Conservation (phyloP, 2,797 vertebrate genomes). For the Melanotaenia pygmaea region DNA sequence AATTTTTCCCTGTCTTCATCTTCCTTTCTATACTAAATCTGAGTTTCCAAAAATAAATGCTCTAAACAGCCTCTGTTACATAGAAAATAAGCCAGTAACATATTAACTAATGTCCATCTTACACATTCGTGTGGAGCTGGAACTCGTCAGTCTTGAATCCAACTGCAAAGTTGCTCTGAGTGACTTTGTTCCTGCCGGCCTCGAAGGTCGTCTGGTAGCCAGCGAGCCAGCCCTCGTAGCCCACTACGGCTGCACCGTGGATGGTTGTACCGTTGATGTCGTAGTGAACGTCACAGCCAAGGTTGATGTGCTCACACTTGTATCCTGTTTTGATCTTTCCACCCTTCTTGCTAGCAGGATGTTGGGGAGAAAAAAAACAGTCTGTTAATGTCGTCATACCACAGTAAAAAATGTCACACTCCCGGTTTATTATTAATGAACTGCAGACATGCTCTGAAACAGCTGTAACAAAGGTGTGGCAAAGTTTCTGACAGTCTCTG, state of each 20-base stretch:
- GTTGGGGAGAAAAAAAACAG: neutral
- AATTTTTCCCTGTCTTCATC: neutral
- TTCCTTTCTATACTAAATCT: neutral
- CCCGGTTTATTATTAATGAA: neutral
- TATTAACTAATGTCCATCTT: constrained; percentile 54
- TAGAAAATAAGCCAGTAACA: neutral
- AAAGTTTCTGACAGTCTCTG: neutral
- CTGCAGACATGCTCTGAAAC: neutral
- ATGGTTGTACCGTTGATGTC: constrained; percentile 94
- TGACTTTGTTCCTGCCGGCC: constrained; percentile 91
- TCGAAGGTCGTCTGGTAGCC: constrained; percentile 98
- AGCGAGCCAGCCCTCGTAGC: constrained; percentile 95
- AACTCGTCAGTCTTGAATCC: constrained; percentile 97
- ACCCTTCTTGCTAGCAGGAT: constrained; percentile 89
- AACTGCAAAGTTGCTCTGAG: constrained; percentile 98
- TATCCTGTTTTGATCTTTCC: constrained; percentile 94
- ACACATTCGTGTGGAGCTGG: constrained; percentile 99
- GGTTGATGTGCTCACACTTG: constrained; percentile 93
- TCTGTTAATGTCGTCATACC: neutral
- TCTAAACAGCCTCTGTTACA: neutral
- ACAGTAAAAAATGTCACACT: neutral
- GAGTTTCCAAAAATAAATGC: neutral
- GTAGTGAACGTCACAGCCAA: constrained; percentile 94
- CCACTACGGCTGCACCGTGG: constrained; percentile 90
- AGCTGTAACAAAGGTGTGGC: too few relatives aligned